Evolutionary conservation across 1,140 invertebrate species (phyloP).

Genomic region (Thereuonema tuberculata): DNA sequence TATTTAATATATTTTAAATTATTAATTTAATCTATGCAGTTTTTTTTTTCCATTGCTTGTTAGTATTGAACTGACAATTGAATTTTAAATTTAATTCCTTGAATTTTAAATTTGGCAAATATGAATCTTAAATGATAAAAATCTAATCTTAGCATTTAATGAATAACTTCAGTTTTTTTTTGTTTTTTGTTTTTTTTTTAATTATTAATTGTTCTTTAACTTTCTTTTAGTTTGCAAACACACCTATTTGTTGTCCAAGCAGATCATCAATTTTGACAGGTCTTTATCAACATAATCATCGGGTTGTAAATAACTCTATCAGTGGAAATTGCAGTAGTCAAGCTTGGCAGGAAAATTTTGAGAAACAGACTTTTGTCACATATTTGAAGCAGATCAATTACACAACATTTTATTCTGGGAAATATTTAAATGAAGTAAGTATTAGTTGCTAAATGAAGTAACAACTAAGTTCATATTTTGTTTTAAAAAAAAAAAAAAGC

Average conservation of each 20-base stretch:
- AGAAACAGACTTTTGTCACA: constrained; percentile 50
- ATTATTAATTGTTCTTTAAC: background rate
- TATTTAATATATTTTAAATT: too few relatives aligned
- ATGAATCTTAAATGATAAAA: too few relatives aligned
- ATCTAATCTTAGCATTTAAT: too few relatives aligned
- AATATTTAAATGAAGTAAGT: constrained; percentile 64
- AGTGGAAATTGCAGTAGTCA: constrained; percentile 55
- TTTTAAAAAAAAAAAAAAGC: background rate
- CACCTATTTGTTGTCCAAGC: constrained; percentile 78
- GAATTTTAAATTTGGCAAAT: too few relatives aligned
- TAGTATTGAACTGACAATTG: too few relatives aligned
- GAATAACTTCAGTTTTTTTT: too few relatives aligned
- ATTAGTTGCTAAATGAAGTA: background rate
- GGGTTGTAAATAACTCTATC: constrained; percentile 58
- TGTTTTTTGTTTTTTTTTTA: too few relatives aligned
- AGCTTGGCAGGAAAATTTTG: constrained; percentile 46
- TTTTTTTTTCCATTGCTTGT: too few relatives aligned
- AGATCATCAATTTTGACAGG: constrained; percentile 72
- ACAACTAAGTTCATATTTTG: background rate
- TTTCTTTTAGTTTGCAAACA: constrained; percentile 50
- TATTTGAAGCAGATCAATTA: constrained; percentile 49
- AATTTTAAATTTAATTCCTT: too few relatives aligned
- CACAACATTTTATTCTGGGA: constrained; percentile 67
- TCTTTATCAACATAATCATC: constrained; percentile 67
- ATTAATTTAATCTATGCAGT: too few relatives aligned